These are phyloP conservation scores for Corythornis leucogaster DNA, from an alignment of 2,797 vertebrate genomes.

Conservation along the genomic window DNA sequence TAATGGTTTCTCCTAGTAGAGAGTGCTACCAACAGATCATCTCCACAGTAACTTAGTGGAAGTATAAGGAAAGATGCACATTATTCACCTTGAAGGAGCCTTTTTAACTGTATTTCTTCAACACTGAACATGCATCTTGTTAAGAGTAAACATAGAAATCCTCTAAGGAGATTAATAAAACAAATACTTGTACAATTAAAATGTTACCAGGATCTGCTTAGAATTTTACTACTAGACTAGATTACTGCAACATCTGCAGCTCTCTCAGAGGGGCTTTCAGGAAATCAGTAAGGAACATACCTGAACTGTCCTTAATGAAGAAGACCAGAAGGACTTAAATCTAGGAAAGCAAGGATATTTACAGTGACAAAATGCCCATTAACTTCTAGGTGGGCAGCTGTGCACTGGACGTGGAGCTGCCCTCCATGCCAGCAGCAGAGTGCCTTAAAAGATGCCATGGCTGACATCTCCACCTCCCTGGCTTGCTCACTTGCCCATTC, in stretches of 20 bases:
- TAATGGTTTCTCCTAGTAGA: not conserved
- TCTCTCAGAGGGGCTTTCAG: not conserved
- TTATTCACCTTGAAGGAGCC: not conserved
- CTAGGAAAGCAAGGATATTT: not conserved
- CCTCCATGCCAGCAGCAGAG: not conserved
- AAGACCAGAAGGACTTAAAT: not conserved
- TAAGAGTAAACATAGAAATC: not conserved
- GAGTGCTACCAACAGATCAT: not conserved
- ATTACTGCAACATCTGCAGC: not conserved
- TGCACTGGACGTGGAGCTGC: not conserved
- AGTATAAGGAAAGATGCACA: not conserved
- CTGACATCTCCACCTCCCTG: not conserved
- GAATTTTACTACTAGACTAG: not conserved
- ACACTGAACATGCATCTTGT: not conserved
- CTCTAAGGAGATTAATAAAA: not conserved
- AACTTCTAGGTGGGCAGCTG: not conserved
- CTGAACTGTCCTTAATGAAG: not conserved
- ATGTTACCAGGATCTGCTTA: not conserved
- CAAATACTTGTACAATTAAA: not conserved
- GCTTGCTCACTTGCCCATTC: rapidly evolving
- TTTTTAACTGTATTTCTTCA: not conserved
- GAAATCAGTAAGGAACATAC: not conserved
- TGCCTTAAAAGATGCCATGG: not conserved
- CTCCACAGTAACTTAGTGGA: not conserved
- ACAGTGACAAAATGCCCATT: not conserved